Conservation (phyloP, 2,113 vertebrate genomes). For the Anoura caudifer region DNA sequence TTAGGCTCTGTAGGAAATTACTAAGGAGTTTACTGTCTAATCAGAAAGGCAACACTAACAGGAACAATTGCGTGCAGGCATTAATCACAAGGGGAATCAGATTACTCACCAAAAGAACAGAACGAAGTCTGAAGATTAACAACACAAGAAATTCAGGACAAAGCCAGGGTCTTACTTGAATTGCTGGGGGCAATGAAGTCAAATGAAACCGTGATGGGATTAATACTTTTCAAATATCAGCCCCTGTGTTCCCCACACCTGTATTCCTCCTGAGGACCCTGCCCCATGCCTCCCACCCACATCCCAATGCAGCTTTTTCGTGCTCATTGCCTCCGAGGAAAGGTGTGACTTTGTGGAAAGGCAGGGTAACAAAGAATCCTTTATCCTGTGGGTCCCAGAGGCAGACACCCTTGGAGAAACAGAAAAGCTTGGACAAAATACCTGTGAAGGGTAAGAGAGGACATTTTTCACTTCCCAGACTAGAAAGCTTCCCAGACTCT, state of each 20-base stretch:
- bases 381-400: background rate
- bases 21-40: conserved; percentile 4
- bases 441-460: background rate
- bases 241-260: background rate
- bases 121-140: background rate
- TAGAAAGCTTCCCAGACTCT: background rate
- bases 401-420: background rate
- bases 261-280: background rate
- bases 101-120: background rate
- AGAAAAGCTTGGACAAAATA: background rate
- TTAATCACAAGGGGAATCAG: background rate
- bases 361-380: background rate
- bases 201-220: too few species aligned
- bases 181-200: background rate
- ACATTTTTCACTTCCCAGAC: background rate
- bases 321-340: background rate
- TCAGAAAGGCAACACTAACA: background rate
- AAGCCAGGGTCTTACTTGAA: background rate
- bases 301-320: background rate
- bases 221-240: background rate
- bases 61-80: background rate
- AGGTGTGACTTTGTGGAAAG: background rate
- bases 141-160: background rate
- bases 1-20: background rate
- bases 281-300: background rate